A percentile compares a stretch with the other conserved stretches of the same genome.
Conservation (phyloP, 2,888 invertebrate genomes). For the Halictus ligatus region DNA sequence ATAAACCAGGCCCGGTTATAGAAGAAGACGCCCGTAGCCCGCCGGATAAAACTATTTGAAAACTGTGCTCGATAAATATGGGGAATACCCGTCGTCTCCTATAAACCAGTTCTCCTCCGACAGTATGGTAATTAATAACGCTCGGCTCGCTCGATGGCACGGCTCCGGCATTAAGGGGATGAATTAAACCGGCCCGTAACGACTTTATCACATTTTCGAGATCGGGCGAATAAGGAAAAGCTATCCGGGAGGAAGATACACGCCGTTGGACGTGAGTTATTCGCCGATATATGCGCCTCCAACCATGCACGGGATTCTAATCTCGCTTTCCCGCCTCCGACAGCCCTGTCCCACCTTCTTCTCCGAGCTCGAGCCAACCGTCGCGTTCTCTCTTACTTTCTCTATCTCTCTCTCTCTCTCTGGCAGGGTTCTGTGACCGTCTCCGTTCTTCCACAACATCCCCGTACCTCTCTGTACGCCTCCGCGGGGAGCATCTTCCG, state of each 20-base stretch:
- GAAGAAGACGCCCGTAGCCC: neutral
- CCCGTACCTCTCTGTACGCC: conserved; percentile 45
- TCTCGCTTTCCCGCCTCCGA: conserved; percentile 77
- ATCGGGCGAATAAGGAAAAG: conserved; percentile 47
- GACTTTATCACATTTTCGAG: conserved; percentile 54
- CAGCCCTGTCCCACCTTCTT: conserved; percentile 72
- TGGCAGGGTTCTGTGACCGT: neutral
- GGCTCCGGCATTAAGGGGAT: neutral
- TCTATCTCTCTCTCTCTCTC: conserved; percentile 8
- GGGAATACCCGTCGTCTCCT: conserved; percentile 11
- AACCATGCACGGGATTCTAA: conserved; percentile 81
- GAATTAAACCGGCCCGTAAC: conserved; percentile 45
- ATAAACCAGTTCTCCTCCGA: neutral
- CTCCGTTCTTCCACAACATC: conserved; percentile 21
- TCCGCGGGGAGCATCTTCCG: conserved; percentile 82
- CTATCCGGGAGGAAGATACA: conserved; percentile 65
- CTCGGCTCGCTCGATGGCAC: neutral
- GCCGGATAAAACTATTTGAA: conserved; percentile 18
- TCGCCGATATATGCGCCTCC: conserved; percentile 75
- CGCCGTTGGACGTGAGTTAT: conserved; percentile 72
- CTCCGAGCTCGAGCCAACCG: conserved; percentile 53
- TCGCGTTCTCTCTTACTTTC: neutral
- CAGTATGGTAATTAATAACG: conserved; percentile 43
- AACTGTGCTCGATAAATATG: conserved; percentile 26
- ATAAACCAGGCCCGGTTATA: conserved; percentile 6